These are phyloP conservation scores for Ectemnius cavifrons DNA, from an alignment of 2,888 invertebrate species.

Conservation along the genomic window DNA sequence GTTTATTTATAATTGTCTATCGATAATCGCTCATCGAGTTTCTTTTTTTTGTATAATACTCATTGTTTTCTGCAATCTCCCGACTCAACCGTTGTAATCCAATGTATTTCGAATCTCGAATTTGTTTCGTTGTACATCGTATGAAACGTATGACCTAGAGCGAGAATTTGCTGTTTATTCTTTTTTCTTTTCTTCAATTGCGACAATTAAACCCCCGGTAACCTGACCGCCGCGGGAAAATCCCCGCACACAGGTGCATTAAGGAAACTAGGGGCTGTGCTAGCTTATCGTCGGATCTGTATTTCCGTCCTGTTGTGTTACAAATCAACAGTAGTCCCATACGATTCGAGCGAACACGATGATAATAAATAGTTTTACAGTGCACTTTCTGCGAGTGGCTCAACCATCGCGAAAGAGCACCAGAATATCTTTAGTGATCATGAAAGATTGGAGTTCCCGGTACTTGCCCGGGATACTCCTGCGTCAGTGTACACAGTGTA, in stretches of 20 bases:
- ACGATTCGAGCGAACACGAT: slow-evolving; percentile 54
- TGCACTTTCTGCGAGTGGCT: slow-evolving; percentile 47
- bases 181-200: slow-evolving; percentile 17
- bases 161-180: background rate
- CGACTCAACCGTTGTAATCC: background rate
- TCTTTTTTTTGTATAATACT: background rate
- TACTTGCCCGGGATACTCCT: slow-evolving; percentile 40
- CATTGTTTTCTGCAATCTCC: slow-evolving; percentile 3
- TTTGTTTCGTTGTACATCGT: background rate
- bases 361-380: slow-evolving; percentile 68
- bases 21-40: background rate
- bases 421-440: slow-evolving; percentile 54
- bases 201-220: slow-evolving; percentile 10
- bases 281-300: slow-evolving; percentile 61
- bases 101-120: background rate
- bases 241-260: background rate
- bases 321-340: slow-evolving; percentile 42
- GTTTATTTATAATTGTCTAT: slow-evolving; percentile 2
- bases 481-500: slow-evolving; percentile 60
- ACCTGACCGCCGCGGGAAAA: background rate
- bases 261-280: slow-evolving; percentile 24
- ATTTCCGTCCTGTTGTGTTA: slow-evolving; percentile 56
- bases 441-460: slow-evolving; percentile 35
- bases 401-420: slow-evolving; percentile 54
- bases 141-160: background rate